Percentiles rank a stretch among this genome's conserved stretches.
Evolutionary conservation across 2,797 vertebrate species (phyloP).

Genomic region (Denticeps clupeoides): DNA sequence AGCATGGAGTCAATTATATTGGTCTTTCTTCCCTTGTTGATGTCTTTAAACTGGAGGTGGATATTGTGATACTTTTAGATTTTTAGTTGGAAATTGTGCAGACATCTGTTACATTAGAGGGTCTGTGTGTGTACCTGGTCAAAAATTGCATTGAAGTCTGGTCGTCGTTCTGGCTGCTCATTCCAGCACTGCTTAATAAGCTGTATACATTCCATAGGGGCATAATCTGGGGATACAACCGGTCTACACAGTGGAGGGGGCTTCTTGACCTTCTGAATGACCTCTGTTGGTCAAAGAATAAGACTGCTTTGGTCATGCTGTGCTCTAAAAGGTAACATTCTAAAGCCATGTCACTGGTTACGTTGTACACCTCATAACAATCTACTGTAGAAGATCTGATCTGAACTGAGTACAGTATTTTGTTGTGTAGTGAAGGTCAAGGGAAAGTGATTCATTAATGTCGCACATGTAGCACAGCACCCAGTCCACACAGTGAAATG

Average conservation of each 20-base stretch:
- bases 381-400: too few relatives aligned
- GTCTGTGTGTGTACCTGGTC: slow-evolving; percentile 41
- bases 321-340: too few relatives aligned
- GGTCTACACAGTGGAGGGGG: slow-evolving; percentile 56
- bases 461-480: too few relatives aligned
- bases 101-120: neutral
- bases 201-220: slow-evolving; percentile 55
- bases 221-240: slow-evolving; percentile 45
- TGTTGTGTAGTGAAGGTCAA: too few relatives aligned
- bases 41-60: slow-evolving; percentile 58
- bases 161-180: slow-evolving; percentile 50
- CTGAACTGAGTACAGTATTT: too few relatives aligned
- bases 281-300: slow-evolving; percentile 39
- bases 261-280: slow-evolving; percentile 57
- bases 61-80: too few relatives aligned
- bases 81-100: too few relatives aligned
- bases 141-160: slow-evolving; percentile 62
- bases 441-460: too few relatives aligned
- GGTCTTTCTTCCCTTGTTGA: slow-evolving; percentile 67
- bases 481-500: too few relatives aligned
- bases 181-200: slow-evolving; percentile 65
- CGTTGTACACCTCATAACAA: neutral
- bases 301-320: too few relatives aligned
- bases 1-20: slow-evolving; percentile 70
- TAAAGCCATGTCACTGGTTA: neutral